Evolutionary conservation across 2,888 invertebrate genomes (phyloP), one percentile per base, ranked within the genome.

Genomic region (Fabriciana adippe): DNA sequence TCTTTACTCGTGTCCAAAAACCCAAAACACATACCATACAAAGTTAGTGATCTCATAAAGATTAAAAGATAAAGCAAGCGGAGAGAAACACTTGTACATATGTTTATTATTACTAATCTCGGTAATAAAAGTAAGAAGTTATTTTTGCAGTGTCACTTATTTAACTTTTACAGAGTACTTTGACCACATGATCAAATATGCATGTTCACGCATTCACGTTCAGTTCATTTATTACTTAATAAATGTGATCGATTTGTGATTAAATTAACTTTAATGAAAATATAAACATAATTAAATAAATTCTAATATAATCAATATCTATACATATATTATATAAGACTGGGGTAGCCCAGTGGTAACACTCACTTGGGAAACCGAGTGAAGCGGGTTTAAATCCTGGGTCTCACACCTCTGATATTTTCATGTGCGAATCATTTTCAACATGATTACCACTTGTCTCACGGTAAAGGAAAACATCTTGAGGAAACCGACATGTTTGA

Each of bases 61-160:
- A 18, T 18, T 18, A 18, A 18, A 57, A 47, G 45, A 57, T 47
- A 57, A 21, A 15, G 21, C 11, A 41, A 41, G 35, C 11, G 11
- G 8, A 45, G 56, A 55, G 15, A 55, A 31, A 45, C 18, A 56
- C 15, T 45, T 26, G 57, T 8, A n/a, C n/a, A n/a, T 47, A 47
- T 57, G 11, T 57, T 57, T 57, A n/a, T 47, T 57, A 18, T 21
- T 47, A 0, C 26, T 8, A 47, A 57, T 21, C 45, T 26, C 15
- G n/a, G 45, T 47, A 2, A 47, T 57, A 41, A 41, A 18, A 57
- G 45, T 45, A 26, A 57, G n/a, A 11, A 11, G 57, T 26, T 57
- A 45, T 57, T 26, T 59, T 59, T 26, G 57, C 57, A 15, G n/a
- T n/a, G n/a, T 47, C 57, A 59, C 47, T 47, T 59, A 26, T 57